phyloP scores from a whole-genome alignment of 2,797 vertebrate species.

The Mionectes olivaceus region DNA sequence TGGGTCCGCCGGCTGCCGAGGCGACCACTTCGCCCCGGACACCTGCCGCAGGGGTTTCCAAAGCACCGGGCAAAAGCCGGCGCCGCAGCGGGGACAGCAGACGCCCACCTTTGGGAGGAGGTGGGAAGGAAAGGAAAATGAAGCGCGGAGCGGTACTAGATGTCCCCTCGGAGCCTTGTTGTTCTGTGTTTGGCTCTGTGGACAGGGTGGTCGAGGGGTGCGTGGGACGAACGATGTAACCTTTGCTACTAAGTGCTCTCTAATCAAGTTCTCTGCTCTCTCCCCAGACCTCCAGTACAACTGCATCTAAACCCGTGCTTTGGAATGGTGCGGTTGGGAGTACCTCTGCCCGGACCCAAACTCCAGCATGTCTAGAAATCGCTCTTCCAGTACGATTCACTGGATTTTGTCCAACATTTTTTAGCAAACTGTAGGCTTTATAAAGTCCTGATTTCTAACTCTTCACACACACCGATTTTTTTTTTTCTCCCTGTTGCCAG shows the following conservation, averaged over 20 bases:
- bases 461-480: background rate
- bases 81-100: background rate
- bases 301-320: background rate
- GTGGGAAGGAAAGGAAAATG: background rate
- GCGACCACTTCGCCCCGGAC: fast-evolving
- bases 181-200: background rate
- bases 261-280: background rate
- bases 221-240: background rate
- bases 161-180: background rate
- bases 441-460: background rate
- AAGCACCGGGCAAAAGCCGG: background rate
- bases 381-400: background rate
- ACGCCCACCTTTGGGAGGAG: background rate
- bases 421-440: background rate
- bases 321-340: background rate
- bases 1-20: background rate
- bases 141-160: background rate
- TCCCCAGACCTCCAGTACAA: background rate
- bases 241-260: background rate
- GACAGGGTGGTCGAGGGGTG: no score
- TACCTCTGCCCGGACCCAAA: background rate
- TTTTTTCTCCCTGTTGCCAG: background rate
- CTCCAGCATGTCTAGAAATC: background rate
- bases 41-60: background rate
- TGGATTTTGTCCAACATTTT: background rate